Evolutionary conservation across 2,797 vertebrate species (phyloP).

Genomic region (Odontamblyopus rebecca): DNA sequence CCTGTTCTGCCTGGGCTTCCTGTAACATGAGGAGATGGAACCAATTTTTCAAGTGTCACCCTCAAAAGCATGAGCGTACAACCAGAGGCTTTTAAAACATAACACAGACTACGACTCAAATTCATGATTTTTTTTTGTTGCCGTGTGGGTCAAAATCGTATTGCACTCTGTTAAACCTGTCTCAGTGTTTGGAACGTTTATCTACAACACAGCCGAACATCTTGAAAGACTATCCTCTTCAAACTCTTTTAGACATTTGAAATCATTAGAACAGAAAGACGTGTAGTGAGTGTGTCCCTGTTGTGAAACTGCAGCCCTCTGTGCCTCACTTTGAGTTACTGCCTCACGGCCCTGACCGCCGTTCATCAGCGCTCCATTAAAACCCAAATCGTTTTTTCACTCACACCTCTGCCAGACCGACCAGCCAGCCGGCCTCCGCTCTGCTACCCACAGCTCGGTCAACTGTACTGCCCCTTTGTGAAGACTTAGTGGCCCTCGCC

Average conservation of each 20-base stretch:
- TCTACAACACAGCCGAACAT: too few relatives aligned
- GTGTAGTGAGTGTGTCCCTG: conserved; percentile 32
- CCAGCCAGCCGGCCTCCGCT: conserved; percentile 40
- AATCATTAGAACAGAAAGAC: conserved; percentile 21
- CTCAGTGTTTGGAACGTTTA: too few relatives aligned
- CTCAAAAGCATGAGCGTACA: too few relatives aligned
- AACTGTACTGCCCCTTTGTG: conserved; percentile 28
- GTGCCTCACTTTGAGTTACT: conserved; percentile 66
- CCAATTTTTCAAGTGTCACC: too few relatives aligned
- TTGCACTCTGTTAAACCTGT: too few relatives aligned
- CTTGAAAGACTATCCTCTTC: too few relatives aligned
- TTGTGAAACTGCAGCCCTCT: conserved; percentile 57
- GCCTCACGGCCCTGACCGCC: conserved; percentile 49
- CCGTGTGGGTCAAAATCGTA: too few relatives aligned
- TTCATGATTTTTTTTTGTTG: too few relatives aligned
- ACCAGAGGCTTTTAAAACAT: too few relatives aligned
- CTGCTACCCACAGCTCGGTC: conserved; percentile 45
- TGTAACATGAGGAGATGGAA: too few relatives aligned
- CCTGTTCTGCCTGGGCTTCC: not conserved
- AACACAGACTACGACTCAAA: too few relatives aligned
- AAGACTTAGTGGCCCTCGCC: conserved; percentile 33
- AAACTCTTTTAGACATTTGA: conserved; percentile 19
- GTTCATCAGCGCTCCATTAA: conserved; percentile 73
- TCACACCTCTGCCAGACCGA: conserved; percentile 37
- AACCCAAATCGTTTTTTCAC: conserved; percentile 67